Evolutionary conservation across 2,113 vertebrate species (phyloP).

Genomic region (Mustela nigripes): DNA sequence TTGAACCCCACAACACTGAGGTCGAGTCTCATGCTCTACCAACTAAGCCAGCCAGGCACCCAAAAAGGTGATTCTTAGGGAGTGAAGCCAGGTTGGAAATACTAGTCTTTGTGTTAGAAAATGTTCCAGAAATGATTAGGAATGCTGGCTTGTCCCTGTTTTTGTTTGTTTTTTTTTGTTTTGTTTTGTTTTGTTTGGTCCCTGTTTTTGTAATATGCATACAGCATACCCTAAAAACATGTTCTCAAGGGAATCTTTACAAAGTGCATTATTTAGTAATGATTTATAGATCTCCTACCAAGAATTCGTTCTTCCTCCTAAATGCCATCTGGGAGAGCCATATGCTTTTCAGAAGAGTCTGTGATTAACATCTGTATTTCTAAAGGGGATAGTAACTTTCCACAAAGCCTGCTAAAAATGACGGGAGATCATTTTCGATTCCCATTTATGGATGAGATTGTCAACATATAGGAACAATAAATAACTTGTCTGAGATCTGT

Average conservation of each 20-base stretch:
- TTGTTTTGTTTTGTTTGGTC: not conserved
- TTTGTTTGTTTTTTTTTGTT: conserved; percentile 13
- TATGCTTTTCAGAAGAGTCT: conserved; percentile 30
- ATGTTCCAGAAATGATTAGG: conserved; percentile 61
- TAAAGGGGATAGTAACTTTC: not conserved
- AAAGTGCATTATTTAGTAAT: not conserved
- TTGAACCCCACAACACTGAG: not conserved
- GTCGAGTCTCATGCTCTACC: not conserved
- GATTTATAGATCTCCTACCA: conserved; percentile 53
- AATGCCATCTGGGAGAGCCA: not conserved
- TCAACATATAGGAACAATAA: conserved; percentile 30
- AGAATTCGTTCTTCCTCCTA: conserved; percentile 57
- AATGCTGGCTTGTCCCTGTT: conserved; percentile 7
- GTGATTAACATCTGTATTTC: conserved; percentile 40
- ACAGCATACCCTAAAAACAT: not conserved
- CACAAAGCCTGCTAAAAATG: conserved; percentile 38
- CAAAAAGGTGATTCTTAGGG: not conserved
- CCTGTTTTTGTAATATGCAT: conserved; percentile 27
- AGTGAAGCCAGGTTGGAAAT: not conserved
- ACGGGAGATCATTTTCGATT: not conserved
- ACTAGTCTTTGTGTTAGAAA: conserved; percentile 13
- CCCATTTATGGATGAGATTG: not conserved
- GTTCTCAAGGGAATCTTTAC: conserved; percentile 8
- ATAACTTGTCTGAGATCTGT: not conserved
- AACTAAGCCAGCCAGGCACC: not conserved